Conservation (phyloP, 2,888 invertebrate genomes). For the Thelaira solivaga region DNA sequence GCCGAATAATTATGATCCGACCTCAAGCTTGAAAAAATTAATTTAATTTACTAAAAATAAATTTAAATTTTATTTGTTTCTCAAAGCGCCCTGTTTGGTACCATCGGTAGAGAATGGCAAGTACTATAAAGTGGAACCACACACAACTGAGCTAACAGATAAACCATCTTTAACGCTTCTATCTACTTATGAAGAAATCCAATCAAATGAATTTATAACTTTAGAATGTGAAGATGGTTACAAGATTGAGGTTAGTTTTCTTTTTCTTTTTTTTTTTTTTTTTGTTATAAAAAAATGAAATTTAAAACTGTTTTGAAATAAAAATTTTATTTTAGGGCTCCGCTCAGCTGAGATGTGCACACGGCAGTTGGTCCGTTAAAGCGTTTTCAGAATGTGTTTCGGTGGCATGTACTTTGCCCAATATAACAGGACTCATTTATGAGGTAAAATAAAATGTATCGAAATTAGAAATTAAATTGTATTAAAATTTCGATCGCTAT, state of each 20-base stretch:
- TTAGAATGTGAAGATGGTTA: constrained; percentile 87
- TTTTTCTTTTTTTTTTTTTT: not conserved
- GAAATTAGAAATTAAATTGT: too few relatives aligned
- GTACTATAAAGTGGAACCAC: constrained; percentile 78
- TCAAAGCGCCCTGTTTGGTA: constrained; percentile 83
- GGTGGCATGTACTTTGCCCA: constrained; percentile 76
- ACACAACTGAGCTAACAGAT: constrained; percentile 71
- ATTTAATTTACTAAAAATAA: not conserved
- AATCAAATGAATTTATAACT: constrained; percentile 85
- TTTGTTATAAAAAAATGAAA: too few relatives aligned
- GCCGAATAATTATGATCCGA: too few relatives aligned
- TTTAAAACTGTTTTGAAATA: not conserved
- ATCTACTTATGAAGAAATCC: constrained; percentile 78
- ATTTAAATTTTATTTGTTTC: not conserved
- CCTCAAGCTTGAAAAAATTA: too few relatives aligned
- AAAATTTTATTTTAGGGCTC: constrained; percentile 79
- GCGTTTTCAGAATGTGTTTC: constrained; percentile 87
- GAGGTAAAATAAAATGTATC: too few relatives aligned
- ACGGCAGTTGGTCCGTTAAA: constrained; percentile 89
- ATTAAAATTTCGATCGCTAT: too few relatives aligned
- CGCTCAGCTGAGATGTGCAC: constrained; percentile 85
- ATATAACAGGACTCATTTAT: constrained; percentile 74
- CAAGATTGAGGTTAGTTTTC: constrained; percentile 70
- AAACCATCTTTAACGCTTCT: constrained; percentile 71
- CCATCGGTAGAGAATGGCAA: constrained; percentile 84